These are phyloP conservation scores for Trichoplusia ni DNA, from an alignment of 1,140 invertebrate genomes.

Conservation along the genomic window DNA sequence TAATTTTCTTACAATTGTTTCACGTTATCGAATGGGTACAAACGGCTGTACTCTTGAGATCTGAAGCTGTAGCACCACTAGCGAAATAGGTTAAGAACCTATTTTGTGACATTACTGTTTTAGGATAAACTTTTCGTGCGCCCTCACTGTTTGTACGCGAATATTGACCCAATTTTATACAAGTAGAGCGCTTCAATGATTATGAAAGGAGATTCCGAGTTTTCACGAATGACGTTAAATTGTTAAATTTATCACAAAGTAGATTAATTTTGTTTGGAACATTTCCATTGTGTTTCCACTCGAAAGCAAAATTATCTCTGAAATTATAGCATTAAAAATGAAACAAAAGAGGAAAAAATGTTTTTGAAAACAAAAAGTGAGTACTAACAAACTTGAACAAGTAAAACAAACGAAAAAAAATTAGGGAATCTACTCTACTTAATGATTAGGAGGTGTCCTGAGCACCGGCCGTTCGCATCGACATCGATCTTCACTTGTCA, in stretches of 20 bases:
- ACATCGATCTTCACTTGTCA: conserved; percentile 35
- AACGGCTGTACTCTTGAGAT: conserved; percentile 5
- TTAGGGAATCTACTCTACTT: not conserved
- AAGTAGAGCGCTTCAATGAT: conserved; percentile 32
- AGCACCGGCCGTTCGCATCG: not conserved
- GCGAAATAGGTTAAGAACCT: conserved; percentile 36
- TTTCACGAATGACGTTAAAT: not conserved
- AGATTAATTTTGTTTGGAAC: not conserved
- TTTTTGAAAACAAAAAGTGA: not conserved
- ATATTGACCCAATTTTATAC: conserved; percentile 36
- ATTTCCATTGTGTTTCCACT: no score
- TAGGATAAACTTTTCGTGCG: conserved; percentile 30
- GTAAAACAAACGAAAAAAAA: not conserved
- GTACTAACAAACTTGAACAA: not conserved
- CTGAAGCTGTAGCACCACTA: conserved; percentile 23
- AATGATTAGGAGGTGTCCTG: not conserved
- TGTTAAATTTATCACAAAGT: not conserved
- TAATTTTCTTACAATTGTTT: conserved; percentile 30
- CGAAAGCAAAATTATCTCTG: no score
- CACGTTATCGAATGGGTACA: conserved; percentile 24
- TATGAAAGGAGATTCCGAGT: not conserved
- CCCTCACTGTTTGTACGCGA: conserved; percentile 33
- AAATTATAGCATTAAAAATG: no score
- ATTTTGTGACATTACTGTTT: conserved; percentile 35
- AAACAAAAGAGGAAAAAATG: no score